Base-by-base conservation (phyloP, 2,797 vertebrate genomes). In the Gadopsis marmoratus region DNA sequence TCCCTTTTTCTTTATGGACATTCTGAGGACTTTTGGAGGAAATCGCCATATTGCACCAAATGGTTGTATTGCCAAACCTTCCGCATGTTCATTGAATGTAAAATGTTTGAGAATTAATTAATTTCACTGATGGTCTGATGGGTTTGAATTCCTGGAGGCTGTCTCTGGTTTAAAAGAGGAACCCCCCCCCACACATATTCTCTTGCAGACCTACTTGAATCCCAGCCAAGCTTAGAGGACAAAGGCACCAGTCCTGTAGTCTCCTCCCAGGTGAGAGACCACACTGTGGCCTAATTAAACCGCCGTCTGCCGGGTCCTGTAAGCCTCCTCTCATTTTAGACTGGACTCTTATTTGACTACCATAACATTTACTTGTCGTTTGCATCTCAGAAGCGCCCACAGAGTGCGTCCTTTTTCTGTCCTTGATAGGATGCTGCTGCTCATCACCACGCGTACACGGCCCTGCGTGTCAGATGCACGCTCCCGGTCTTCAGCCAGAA, bases 261-360 rank as follows among this genome's bases (percentile, higher is more conserved):
- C 11, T 48, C n/a, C 14, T 43, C 64, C 70, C 45, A 45, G 3
- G 43, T 48, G 21, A 62, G 41, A 56, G 53, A 54, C 50, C 39
- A 21, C 78, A 75, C 71, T 73, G 33, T 80, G 71, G 17, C 48
- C 71, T 62, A 56, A 56, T 75, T 62, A 68, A 78, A 58, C 7
- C 1, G 2, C 48, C 4, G 7, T 68, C 68, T 55, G 74, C 16
- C 31, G 19, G 4, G 29, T 48, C n/a, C 43, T n/a, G 0, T 48
- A 7, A 10, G 35, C 6, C 51, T 23, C 29, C 23, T 13, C 67
- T 65, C 16, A 10, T 3, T 19, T 31, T 21, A 13, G 9, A 63
- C 26, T 1, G 2, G 4, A 21, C 9, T 23, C 37, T 39, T 29
- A 11, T 73, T 65, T 75, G 67, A 78, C 35, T 77, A 50, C 31